Evolutionary conservation across 1,140 invertebrate genomes (phyloP).

Genomic region (Bicyclus anynana): DNA sequence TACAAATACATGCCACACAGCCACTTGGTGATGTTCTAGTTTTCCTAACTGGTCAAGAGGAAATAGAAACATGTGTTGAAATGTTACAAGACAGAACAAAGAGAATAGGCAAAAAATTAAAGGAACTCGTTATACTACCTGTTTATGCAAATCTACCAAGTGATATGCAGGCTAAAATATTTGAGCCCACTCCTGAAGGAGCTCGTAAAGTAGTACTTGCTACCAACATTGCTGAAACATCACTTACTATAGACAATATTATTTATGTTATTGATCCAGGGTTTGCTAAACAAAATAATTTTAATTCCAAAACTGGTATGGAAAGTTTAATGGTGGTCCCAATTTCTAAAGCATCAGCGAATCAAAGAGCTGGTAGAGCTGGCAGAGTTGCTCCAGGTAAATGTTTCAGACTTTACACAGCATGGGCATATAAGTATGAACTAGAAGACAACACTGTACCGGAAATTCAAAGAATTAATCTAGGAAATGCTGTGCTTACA

Average conservation of each 20-base stretch:
- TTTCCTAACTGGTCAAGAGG: slow-evolving; percentile 97
- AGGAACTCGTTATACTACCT: slow-evolving; percentile 95
- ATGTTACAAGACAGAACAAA: slow-evolving; percentile 93
- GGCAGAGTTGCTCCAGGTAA: slow-evolving; percentile 97
- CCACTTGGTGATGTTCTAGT: slow-evolving; percentile 97
- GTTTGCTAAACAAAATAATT: slow-evolving; percentile 99
- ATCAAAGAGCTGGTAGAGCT: slow-evolving; percentile 95
- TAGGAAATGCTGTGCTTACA: slow-evolving; percentile 97
- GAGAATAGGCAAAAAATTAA: slow-evolving; percentile 94
- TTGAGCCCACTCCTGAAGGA: slow-evolving; percentile 95
- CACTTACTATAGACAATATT: slow-evolving; percentile 99
- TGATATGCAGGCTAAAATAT: slow-evolving; percentile 99
- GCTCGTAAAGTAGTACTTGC: slow-evolving; percentile 97
- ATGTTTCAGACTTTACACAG: slow-evolving; percentile 98
- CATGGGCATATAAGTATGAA: slow-evolving; percentile 98
- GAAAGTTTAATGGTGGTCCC: slow-evolving; percentile 98
- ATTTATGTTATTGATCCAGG: slow-evolving; percentile 99
- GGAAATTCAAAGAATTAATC: slow-evolving; percentile 98
- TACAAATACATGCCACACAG: slow-evolving; percentile 99
- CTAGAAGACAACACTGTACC: slow-evolving; percentile 98
- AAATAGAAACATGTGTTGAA: slow-evolving; percentile 98
- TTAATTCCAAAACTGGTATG: slow-evolving; percentile 98
- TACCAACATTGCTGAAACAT: slow-evolving; percentile 99
- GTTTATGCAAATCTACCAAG: slow-evolving; percentile 99
- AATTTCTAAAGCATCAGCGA: slow-evolving; percentile 97